phyloP scores from a whole-genome alignment of 1,140 invertebrate genomes.

The Leptopilina clavipes region DNA sequence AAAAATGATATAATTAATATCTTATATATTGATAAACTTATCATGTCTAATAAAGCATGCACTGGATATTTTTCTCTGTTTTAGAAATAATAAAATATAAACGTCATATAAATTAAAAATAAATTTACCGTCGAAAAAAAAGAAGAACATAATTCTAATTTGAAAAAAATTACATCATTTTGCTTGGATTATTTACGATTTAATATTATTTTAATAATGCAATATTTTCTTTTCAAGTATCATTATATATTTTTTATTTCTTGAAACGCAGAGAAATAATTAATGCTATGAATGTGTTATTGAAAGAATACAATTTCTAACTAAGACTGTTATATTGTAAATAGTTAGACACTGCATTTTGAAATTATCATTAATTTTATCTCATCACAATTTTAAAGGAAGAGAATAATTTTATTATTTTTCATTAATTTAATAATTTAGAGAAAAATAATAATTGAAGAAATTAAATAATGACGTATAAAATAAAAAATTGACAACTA shows the following conservation, averaged over 20 bases:
- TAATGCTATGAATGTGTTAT: neutral
- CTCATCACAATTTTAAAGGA: too few species aligned
- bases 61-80: conserved; percentile 21
- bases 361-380: too few species aligned
- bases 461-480: too few species aligned
- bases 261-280: neutral
- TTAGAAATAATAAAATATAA: neutral
- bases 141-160: neutral
- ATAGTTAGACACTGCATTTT: neutral
- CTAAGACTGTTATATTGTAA: neutral
- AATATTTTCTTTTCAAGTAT: neutral
- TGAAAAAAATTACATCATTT: neutral
- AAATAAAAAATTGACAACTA: neutral
- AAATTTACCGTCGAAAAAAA: neutral
- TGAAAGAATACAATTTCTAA: neutral
- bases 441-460: neutral
- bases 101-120: neutral
- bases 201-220: neutral
- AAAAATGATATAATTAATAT: too few species aligned
- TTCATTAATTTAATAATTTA: too few species aligned
- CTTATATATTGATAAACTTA: conserved; percentile 18
- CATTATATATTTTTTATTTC: too few species aligned
- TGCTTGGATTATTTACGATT: neutral
- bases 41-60: conserved; percentile 3
- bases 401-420: too few species aligned